Evolutionary conservation across 1,140 invertebrate genomes (phyloP).

Genomic region (Leptinotarsa undecemlineata): DNA sequence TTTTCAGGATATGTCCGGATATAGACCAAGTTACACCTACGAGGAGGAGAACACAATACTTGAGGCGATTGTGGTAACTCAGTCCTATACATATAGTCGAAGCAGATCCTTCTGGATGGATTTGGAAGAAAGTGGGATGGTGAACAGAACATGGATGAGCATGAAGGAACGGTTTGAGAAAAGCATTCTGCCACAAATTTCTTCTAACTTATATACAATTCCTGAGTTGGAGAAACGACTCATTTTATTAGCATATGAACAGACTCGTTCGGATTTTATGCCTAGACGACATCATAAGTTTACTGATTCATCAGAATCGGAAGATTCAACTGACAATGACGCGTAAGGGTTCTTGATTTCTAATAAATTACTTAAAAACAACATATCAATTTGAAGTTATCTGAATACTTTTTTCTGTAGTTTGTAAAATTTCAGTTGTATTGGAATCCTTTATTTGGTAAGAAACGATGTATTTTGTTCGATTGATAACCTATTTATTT

Average conservation of each 20-base stretch:
- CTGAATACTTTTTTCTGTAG: too few relatives aligned
- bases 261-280: neutral
- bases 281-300: neutral
- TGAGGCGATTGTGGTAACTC: neutral
- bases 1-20: slow-evolving; percentile 8
- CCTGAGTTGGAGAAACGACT: neutral
- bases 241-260: slow-evolving; percentile 5
- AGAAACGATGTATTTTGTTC: too few relatives aligned
- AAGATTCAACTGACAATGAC: too few relatives aligned
- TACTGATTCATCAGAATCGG: neutral
- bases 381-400: too few relatives aligned
- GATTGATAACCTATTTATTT: too few relatives aligned
- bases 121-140: slow-evolving; percentile 6
- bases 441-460: too few relatives aligned
- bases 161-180: slow-evolving; percentile 17
- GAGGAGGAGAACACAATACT: slow-evolving; percentile 16
- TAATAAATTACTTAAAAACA: too few relatives aligned
- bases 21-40: slow-evolving; percentile 8
- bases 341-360: too few relatives aligned
- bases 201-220: neutral
- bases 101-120: slow-evolving; percentile 14
- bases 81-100: neutral
- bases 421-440: too few relatives aligned
- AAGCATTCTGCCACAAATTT: slow-evolving; percentile 5
- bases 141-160: slow-evolving; percentile 12